Evolutionary conservation across 1,140 invertebrate genomes (phyloP), one percentile per base, ranked within the genome.

Genomic region (Conus ventricosus): DNA sequence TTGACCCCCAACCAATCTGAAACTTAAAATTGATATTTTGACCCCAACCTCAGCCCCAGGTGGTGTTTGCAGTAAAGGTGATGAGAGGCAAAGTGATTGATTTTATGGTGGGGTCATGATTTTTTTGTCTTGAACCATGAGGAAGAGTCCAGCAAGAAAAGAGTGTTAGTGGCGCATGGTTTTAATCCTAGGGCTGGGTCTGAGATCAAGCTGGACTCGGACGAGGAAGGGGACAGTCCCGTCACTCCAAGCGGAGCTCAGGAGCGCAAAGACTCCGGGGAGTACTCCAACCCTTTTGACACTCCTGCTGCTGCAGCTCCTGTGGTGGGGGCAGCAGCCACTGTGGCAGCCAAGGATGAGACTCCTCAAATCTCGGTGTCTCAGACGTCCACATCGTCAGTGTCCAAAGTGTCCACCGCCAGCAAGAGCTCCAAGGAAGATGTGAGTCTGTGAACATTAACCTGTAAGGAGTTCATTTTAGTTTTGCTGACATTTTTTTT

Each of bases 191-290:
- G 76, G 10, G 76, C 25, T 23, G 89, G 90, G 25, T 89, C 91
- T n/a, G 93, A 94, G 67, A 92, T 94, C 15, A 93, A 92, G 85
- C 80, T 94, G 23, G 92, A 94, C 57, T 93, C 92, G 15, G 93
- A 93, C 87, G 90, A 91, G 25, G 90, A 91, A 84, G 87, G 82
- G 80, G 85, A 88, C 27, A 84, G 60, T 81, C 23, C 60, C 15
- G 78, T 15, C 39, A 80, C 57, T 55, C 20, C 25, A 11, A 17
- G 60, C n/a, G 75, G 23, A 15, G 55, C 55, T 4, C 55, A 60
- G 55, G 53, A 25, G 54, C 67, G 85, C 27, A 75, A 57, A 17
- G 54, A 71, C 17, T 87, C 85, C 57, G 85, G 76, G 57, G 84
- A 88, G 39, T 81, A 87, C 23, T 78, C 63, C 27, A 80, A 23